These are phyloP conservation scores for Crax fasciolata DNA, from an alignment of 2,797 vertebrate genomes.

Conservation along the genomic window DNA sequence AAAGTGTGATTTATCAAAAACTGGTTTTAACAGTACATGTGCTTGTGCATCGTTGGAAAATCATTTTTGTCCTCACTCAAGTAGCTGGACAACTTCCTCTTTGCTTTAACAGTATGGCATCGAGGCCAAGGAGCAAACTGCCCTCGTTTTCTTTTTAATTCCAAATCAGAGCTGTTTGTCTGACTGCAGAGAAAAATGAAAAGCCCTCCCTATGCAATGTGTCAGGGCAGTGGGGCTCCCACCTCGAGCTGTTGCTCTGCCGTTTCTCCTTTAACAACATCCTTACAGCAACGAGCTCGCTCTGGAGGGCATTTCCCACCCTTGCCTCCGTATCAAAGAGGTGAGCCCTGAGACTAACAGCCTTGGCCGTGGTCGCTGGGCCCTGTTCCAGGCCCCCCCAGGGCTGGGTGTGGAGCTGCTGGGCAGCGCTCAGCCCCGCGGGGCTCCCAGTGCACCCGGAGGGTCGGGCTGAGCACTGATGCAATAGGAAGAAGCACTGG, in stretches of 20 bases:
- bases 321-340: background rate
- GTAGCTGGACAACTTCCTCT: background rate
- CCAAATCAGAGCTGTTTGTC: background rate
- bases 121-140: background rate
- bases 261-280: background rate
- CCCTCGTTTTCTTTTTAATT: background rate
- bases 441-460: background rate
- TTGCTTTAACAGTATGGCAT: background rate
- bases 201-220: background rate
- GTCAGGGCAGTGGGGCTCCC: background rate
- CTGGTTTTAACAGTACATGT: background rate
- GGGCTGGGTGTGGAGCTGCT: background rate
- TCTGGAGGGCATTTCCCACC: background rate
- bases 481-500: background rate
- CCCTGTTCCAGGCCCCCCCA: background rate
- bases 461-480: background rate
- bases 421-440: background rate
- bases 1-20: constrained; percentile 32
- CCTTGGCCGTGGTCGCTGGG: background rate
- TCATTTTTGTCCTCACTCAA: background rate
- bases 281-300: background rate
- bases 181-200: background rate
- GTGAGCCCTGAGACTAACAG: background rate
- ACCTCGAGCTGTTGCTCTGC: background rate
- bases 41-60: background rate